Conservation (phyloP, 1,140 invertebrate species). For the Zaprionus davidi region DNA sequence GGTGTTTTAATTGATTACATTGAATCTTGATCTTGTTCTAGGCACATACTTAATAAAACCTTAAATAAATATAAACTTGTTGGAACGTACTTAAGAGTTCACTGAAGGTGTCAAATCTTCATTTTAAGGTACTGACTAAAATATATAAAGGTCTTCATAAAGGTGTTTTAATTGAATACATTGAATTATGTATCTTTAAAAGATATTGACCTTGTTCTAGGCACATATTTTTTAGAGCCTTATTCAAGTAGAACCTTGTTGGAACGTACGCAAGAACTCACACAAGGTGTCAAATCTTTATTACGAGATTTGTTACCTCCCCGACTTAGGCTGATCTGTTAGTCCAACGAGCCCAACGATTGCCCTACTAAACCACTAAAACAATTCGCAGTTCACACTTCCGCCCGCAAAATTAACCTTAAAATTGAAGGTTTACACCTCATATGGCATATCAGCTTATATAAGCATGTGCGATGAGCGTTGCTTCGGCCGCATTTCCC, state of each 20-base stretch:
- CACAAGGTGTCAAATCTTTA: no score
- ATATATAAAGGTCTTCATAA: no score
- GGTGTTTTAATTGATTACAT: no score
- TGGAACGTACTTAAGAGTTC: not conserved
- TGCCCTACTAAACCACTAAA: conserved; percentile 58
- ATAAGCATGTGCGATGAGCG: not conserved
- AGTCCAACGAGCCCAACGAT: not conserved
- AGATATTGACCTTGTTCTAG: no score
- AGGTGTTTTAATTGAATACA: no score
- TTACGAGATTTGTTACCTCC: not conserved
- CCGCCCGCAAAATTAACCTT: conserved; percentile 49
- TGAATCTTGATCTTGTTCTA: not conserved
- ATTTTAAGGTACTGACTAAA: not conserved
- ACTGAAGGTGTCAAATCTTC: no score
- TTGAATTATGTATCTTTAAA: no score
- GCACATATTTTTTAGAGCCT: no score
- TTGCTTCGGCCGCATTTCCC: conserved; percentile 8
- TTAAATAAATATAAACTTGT: no score
- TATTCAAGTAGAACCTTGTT: no score
- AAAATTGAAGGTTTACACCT: conserved; percentile 64
- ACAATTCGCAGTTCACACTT: conserved; percentile 50
- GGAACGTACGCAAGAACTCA: no score
- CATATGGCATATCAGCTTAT: not conserved
- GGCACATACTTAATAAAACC: no score
- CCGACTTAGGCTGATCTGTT: not conserved